Base-by-base conservation (phyloP, 1,140 invertebrate genomes). In the Lucilia sericata region DNA sequence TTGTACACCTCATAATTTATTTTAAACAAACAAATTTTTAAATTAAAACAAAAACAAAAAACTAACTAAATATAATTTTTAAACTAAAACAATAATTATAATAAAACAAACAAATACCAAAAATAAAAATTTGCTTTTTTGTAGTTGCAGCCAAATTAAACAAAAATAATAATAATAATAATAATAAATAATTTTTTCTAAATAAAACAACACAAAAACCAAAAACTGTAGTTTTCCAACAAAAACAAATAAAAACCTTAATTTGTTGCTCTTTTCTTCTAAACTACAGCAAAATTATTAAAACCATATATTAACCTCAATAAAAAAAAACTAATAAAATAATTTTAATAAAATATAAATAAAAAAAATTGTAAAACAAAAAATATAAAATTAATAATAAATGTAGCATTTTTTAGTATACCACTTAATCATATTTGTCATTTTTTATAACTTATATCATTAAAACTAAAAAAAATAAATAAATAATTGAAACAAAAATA, bases 201-300 rank as follows among this genome's bases (percentile, higher is more conserved):
- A 42, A 78, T 36, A 12, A 55, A 55, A 7, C n/a, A n/a, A 42
- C 9, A 78, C 8, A 17, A 78, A 78, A 10, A 78, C 34, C 34
- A 78, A 78, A 78, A 36, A 78, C 65, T 70, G 65, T 70, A 70
- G 65, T 70, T 70, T 70, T 21, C 65, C n/a, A 60, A 60, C 13
- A 70, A 70, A 78, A 42, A 78, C 47, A 49, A 78, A 30, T n/a
- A 42, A 78, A 78, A 19, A 36, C 9, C 10, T 78, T 78, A 42
- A 17, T 78, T 42, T 60, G 55, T 60, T 70, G 65, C 65, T 70
- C 25, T 65, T 55, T 70, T 70, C 9, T 2, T 70, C n/a, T 70
- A n/a, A 78, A 34, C 74, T 78, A 82, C 81, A 82, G 21, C 25
- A 60, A 65, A 65, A 70, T 82, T 65, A 74, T 82, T 55, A 82